phyloP scores from a whole-genome alignment of 2,113 vertebrate species.

The Trematocara stigmaticum region DNA sequence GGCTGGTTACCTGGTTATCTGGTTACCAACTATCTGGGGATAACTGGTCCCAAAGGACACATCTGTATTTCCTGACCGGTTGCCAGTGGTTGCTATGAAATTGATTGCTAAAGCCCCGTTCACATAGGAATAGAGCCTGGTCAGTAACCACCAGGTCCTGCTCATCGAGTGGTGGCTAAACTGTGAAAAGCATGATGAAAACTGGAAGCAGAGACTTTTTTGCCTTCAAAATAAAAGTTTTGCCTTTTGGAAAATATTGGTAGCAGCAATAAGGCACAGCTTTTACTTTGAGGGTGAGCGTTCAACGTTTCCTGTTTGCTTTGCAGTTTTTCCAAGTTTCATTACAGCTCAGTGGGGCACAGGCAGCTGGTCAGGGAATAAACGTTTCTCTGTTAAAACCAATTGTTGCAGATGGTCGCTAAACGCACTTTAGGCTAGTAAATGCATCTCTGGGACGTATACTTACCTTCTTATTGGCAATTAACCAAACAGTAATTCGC shows the following conservation, averaged over 20 bases:
- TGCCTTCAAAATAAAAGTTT: not conserved
- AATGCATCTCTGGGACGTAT: not conserved
- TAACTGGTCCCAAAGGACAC: not conserved
- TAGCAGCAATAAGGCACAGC: not conserved
- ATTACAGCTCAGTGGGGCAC: not conserved
- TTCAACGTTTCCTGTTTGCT: not conserved
- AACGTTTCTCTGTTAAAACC: not conserved
- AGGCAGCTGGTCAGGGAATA: not conserved
- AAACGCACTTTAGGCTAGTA: not conserved
- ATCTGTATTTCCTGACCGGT: not conserved
- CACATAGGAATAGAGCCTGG: rapidly evolving
- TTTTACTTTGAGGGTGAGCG: not conserved
- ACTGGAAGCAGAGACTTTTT: not conserved
- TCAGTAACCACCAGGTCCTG: rapidly evolving
- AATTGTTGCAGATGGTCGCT: not conserved
- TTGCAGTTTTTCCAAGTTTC: not conserved
- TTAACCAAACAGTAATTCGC: rapidly evolving
- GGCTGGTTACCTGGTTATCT: too few relatives aligned
- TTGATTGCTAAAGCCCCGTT: not conserved
- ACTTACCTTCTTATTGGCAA: not conserved
- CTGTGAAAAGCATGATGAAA: rapidly evolving
- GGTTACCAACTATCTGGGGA: not conserved
- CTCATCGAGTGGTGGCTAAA: not conserved
- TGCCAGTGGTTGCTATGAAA: not conserved
- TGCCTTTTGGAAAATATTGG: rapidly evolving